phyloP scores from a whole-genome alignment of 2,888 invertebrate species.

The Thecophora atra region DNA sequence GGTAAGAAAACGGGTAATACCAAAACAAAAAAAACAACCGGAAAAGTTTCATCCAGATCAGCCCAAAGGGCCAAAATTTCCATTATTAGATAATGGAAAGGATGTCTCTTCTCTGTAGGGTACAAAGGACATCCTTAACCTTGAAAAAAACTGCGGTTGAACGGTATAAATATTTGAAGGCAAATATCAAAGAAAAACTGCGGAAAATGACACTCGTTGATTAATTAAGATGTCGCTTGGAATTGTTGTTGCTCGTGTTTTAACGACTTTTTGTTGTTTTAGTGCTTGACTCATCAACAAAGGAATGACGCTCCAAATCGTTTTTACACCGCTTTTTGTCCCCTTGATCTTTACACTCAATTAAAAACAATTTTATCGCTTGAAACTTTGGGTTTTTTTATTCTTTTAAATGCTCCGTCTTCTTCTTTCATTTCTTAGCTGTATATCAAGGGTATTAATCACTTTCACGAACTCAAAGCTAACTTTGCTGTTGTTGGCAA shows the following conservation, averaged over 20 bases:
- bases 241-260: slow-evolving; percentile 20
- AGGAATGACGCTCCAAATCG: slow-evolving; percentile 17
- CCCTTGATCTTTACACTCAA: slow-evolving; percentile 41
- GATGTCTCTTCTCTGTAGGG: too few relatives aligned
- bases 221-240: slow-evolving; percentile 42
- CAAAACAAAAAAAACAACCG: too few relatives aligned
- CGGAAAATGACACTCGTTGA: slow-evolving; percentile 34
- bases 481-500: neutral
- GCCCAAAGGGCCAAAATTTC: too few relatives aligned
- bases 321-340: slow-evolving; percentile 27
- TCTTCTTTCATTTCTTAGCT: neutral
- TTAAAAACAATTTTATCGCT: slow-evolving; percentile 47
- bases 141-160: too few relatives aligned
- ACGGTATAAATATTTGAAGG: too few relatives aligned
- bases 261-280: slow-evolving; percentile 8
- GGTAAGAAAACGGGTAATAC: too few relatives aligned
- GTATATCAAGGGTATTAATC: neutral
- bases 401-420: slow-evolving; percentile 30
- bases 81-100: too few relatives aligned
- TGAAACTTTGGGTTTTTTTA: slow-evolving; percentile 20
- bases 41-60: too few relatives aligned
- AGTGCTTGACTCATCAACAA: neutral
- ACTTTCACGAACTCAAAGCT: neutral
- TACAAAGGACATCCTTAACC: too few relatives aligned
- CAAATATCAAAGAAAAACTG: too few relatives aligned